Evolutionary conservation across 2,888 invertebrate species (phyloP).

Genomic region (Nemotelus nigrinus): DNA sequence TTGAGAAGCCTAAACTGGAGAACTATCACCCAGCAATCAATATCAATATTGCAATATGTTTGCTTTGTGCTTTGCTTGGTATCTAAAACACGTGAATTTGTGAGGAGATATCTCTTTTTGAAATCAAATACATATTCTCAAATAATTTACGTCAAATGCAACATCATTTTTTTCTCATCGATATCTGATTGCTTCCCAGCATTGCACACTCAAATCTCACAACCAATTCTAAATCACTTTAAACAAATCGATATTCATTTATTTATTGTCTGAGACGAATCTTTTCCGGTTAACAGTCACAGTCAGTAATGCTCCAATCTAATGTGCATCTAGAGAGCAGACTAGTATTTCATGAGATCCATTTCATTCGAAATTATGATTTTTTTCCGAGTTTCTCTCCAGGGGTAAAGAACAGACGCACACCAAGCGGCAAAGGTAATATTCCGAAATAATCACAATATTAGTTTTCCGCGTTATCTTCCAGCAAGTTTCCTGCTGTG

Average conservation of each 20-base stretch:
- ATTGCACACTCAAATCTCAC: neutral
- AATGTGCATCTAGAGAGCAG: neutral
- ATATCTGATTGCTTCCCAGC: neutral
- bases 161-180: neutral
- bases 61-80: too few relatives aligned
- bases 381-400: neutral
- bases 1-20: too few relatives aligned
- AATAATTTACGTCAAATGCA: too few relatives aligned
- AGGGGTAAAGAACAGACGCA: neutral
- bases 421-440: neutral
- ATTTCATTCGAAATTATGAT: constrained; percentile 7
- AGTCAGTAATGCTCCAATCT: neutral
- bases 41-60: too few relatives aligned
- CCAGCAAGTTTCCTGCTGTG: constrained; percentile 16
- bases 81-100: too few relatives aligned
- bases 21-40: too few relatives aligned
- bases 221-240: neutral
- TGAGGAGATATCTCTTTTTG: too few relatives aligned
- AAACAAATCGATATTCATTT: neutral
- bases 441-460: constrained; percentile 22
- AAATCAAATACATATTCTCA: too few relatives aligned
- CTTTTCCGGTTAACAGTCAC: neutral
- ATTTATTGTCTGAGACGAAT: neutral
- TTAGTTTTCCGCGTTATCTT: constrained; percentile 10
- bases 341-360: neutral